A percentile compares a stretch with the other conserved stretches of the same genome.
These are phyloP conservation scores for Tipula lateralis DNA, from an alignment of 2,888 invertebrate species.

Conservation along the genomic window DNA sequence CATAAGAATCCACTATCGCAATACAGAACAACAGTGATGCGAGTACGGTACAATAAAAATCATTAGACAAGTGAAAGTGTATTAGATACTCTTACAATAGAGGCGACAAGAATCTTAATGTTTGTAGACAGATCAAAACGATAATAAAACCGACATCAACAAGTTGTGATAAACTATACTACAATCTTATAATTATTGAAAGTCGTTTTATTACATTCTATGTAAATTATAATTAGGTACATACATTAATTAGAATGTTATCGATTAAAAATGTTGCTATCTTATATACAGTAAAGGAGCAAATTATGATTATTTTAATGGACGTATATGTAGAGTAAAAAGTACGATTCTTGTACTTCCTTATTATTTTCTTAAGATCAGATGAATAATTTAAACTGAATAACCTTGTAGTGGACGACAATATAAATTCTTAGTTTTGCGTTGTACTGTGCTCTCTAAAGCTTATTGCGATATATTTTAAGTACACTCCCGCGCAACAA, in stretches of 20 bases:
- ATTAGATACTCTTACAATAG: background rate
- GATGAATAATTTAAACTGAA: background rate
- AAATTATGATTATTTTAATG: background rate
- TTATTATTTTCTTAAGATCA: background rate
- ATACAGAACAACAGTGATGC: background rate
- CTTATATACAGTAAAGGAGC: background rate
- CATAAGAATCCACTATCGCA: background rate
- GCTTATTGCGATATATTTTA: background rate
- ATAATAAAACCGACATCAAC: background rate
- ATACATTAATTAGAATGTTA: background rate
- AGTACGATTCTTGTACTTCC: background rate
- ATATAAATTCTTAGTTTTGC: background rate
- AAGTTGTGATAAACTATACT: background rate
- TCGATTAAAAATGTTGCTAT: background rate
- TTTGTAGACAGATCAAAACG: background rate
- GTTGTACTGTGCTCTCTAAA: background rate
- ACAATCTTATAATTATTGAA: background rate
- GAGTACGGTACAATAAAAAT: background rate
- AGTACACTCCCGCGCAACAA: too few species aligned
- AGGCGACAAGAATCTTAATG: background rate
- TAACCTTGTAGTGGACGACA: background rate
- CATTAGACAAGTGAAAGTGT: background rate
- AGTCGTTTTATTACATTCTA: background rate
- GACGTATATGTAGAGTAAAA: background rate
- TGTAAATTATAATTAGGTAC: background rate